phyloP scores from a whole-genome alignment of 2,113 vertebrate species.

The Odontophorus gujanensis region DNA sequence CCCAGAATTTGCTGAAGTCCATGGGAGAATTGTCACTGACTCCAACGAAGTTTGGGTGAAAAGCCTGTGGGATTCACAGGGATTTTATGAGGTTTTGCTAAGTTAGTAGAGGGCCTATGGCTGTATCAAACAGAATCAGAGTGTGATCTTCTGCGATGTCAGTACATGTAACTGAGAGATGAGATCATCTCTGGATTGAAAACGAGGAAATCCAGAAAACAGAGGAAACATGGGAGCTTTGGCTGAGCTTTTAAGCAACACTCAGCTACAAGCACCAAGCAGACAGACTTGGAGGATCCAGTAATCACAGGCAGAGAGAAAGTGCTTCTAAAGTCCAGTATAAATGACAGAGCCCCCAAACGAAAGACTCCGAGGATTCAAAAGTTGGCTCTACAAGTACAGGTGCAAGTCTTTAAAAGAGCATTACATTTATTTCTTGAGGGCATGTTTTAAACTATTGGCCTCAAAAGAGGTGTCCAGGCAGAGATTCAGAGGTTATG shows the following conservation, averaged over 20 bases:
- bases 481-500: slow-evolving; percentile 12
- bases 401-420: not conserved
- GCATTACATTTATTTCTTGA: not conserved
- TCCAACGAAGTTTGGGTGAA: not conserved
- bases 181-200: not conserved
- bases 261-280: not conserved
- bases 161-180: not conserved
- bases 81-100: not conserved
- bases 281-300: not conserved
- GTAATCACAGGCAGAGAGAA: not conserved
- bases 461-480: slow-evolving; percentile 1
- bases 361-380: not conserved
- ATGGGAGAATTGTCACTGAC: not conserved
- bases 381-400: not conserved
- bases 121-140: not conserved
- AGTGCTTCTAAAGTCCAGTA: accelerated
- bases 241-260: not conserved
- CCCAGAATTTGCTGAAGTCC: not conserved
- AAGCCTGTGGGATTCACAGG: not conserved
- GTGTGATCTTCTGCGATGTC: not conserved
- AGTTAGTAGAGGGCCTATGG: not conserved
- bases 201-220: not conserved
- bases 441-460: not conserved
- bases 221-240: not conserved
- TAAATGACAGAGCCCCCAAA: not conserved